phyloP scores from a whole-genome alignment of 2,113 vertebrate species.

The Pteruthius melanotis region DNA sequence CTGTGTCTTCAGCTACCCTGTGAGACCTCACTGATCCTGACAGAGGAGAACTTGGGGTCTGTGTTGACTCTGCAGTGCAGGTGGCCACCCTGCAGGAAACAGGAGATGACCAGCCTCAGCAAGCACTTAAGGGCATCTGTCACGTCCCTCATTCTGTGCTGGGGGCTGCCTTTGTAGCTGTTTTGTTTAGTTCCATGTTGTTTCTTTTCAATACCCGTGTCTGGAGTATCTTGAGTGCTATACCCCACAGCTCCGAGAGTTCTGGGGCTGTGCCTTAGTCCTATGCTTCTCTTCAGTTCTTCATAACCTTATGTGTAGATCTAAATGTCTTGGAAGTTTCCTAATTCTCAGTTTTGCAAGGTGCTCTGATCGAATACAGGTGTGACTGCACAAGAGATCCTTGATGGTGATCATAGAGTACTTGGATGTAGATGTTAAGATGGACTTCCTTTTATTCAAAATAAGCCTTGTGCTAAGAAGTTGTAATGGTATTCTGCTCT shows the following conservation, averaged over 20 bases:
- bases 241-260: rapidly evolving
- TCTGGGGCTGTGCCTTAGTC: background rate
- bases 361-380: background rate
- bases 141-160: rapidly evolving
- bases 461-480: background rate
- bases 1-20: background rate
- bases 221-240: rapidly evolving
- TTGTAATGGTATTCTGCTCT: background rate
- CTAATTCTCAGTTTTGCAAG: background rate
- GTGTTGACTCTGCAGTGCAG: background rate
- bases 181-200: rapidly evolving
- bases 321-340: background rate
- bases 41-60: background rate
- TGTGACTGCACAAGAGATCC: background rate
- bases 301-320: background rate
- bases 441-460: background rate
- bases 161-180: background rate
- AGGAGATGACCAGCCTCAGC: background rate
- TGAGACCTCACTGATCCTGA: rapidly evolving
- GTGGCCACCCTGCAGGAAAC: background rate
- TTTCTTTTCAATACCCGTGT: background rate
- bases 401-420: rapidly evolving
- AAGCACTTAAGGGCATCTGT: background rate
- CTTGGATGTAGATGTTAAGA: background rate
- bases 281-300: background rate